These are phyloP conservation scores for Aulostomus chinensis DNA, from an alignment of 2,797 vertebrate species.

Conservation along the genomic window DNA sequence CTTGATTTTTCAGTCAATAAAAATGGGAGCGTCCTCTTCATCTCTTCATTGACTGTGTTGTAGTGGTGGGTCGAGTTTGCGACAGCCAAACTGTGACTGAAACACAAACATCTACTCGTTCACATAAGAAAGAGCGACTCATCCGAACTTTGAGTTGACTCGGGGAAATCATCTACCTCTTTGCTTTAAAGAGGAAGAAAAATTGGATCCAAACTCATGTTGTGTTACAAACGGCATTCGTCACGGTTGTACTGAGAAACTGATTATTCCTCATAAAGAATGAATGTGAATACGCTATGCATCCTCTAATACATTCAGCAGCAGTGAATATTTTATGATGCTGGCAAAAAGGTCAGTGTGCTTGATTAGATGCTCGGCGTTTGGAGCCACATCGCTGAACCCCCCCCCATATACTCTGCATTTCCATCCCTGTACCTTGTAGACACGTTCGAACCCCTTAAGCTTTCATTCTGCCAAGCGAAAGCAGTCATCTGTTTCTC, in stretches of 20 bases:
- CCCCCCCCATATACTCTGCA: conserved; percentile 12
- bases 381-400: conserved; percentile 23
- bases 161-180: conserved; percentile 12
- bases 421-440: conserved; percentile 8
- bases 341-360: conserved; percentile 64
- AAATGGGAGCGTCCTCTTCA: neutral
- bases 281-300: conserved; percentile 39
- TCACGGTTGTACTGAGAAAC: conserved; percentile 31
- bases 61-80: no score
- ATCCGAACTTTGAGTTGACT: conserved; percentile 38
- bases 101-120: conserved; percentile 17
- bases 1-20: neutral
- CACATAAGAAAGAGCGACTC: neutral
- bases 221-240: conserved; percentile 46
- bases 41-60: no score
- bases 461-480: conserved; percentile 23
- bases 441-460: conserved; percentile 8
- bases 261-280: conserved; percentile 58
- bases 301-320: conserved; percentile 42
- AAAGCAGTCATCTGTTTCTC: conserved; percentile 30
- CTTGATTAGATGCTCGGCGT: conserved; percentile 46
- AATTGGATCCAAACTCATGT: conserved; percentile 46
- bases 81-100: conserved; percentile 37
- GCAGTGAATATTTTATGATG: conserved; percentile 74
- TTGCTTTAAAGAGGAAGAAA: conserved; percentile 9